A percentile compares a stretch with the other conserved stretches of the same genome.
Evolutionary conservation across 2,797 vertebrate species (phyloP).

Genomic region (Diplodus puntazzo): DNA sequence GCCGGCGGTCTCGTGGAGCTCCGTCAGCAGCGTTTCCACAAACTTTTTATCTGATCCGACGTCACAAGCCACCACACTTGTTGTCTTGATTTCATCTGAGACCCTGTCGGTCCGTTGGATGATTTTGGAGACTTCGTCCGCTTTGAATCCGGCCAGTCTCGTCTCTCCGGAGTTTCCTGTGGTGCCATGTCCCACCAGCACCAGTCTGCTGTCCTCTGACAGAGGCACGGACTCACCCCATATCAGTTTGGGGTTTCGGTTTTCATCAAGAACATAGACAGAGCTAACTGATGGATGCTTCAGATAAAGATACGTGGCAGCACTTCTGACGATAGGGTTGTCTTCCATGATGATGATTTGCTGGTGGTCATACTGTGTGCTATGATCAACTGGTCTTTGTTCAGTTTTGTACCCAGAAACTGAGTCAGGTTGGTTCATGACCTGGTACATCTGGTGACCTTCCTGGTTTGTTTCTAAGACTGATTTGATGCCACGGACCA

Average conservation of each 20-base stretch:
- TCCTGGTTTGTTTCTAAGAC: conserved; percentile 50
- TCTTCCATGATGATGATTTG: conserved; percentile 67
- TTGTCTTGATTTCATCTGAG: conserved; percentile 58
- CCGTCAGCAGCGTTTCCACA: conserved; percentile 29
- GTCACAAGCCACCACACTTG: conserved; percentile 60
- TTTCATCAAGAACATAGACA: conserved; percentile 52
- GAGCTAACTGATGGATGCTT: conserved; percentile 61
- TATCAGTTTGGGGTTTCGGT: conserved; percentile 47
- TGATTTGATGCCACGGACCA: conserved; percentile 7
- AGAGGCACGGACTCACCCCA: conserved; percentile 33
- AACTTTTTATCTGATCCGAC: conserved; percentile 56
- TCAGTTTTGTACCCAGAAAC: conserved; percentile 21
- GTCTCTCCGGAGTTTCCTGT: conserved; percentile 31
- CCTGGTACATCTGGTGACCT: conserved; percentile 42
- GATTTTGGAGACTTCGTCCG: conserved; percentile 41
- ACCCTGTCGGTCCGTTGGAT: conserved; percentile 28
- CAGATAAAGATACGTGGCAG: conserved; percentile 45
- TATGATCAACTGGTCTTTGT: conserved; percentile 43
- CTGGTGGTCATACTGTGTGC: conserved; percentile 65
- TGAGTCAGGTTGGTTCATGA: conserved; percentile 4
- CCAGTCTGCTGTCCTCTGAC: conserved; percentile 65
- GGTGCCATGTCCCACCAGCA: conserved; percentile 58
- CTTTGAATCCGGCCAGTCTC: conserved; percentile 36
- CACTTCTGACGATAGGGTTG: conserved; percentile 32
- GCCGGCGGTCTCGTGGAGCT: conserved; percentile 20